Base-by-base conservation (phyloP, 2,113 vertebrate genomes). In the Nymphicus hollandicus region DNA sequence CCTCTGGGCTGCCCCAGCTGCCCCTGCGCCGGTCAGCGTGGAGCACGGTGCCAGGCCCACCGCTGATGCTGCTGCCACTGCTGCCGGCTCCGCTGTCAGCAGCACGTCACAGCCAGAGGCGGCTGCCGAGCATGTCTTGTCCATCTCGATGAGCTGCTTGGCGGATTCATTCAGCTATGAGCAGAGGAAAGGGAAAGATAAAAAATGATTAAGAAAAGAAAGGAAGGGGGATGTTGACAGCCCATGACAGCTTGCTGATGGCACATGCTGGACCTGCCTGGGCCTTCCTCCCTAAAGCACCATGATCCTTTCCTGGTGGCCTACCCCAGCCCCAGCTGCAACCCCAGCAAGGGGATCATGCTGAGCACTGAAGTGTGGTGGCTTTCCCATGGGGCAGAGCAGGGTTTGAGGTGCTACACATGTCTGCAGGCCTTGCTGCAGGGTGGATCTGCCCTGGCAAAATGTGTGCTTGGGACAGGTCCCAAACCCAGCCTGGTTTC, bases 131-230 rank as follows among this genome's bases (percentile, higher is more conserved):
- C 97, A 97, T 0, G 98, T 98, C 97, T 99, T 99, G 98, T 99
- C 99, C 95, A 99, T 99, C 97, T 99, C 99, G 79, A 99, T 99
- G 95, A 99, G 97, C 98, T 99, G 99, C 97, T 99, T 99, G 89
- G 99, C 99, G 0, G 99, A 99, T 95, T 99, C 99, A 8, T 99
- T 99, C 93, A 99, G 98, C 99, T 99, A 96, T 11, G 49, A 18
- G 71, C 13, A 22, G 25, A 96, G 24, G 64, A 84, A 70, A 89
- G 16, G 18, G 12, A 65, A 73, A 60, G 25, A n/a, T 13, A n/a
- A 50, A 85, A 73, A 37, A 19, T 9, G 18, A n/a, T 11, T 27
- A 7, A 63, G 49, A 71, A 44, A 37, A 50, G 43, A 79, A 52
- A 64, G 68, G 23, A 87, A 31, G 13, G 6, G 35, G 6, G 41